Evolutionary conservation across 1,140 invertebrate species (phyloP).

Genomic region (Hylaeus volcanicus): DNA sequence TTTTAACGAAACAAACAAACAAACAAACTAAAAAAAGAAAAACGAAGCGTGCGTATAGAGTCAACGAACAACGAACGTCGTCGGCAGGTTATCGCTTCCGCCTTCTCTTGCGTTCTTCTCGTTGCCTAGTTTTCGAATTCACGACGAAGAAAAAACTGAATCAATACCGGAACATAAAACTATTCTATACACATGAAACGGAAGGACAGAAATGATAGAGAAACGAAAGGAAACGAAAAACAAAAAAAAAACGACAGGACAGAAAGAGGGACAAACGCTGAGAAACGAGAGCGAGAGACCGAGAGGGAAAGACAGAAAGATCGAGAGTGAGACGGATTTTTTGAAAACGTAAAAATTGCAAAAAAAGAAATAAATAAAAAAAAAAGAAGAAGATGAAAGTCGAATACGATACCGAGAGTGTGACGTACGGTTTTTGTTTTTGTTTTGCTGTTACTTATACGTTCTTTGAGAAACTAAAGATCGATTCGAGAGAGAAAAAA

Average conservation of each 20-base stretch:
- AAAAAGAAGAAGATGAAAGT: conserved; percentile 45
- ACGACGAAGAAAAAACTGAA: conserved; percentile 3
- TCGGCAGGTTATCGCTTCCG: conserved; percentile 63
- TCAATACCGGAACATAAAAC: background rate
- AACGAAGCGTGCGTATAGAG: conserved; percentile 25
- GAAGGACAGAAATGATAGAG: background rate
- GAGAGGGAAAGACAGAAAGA: conserved; percentile 40
- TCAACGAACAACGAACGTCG: conserved; percentile 56
- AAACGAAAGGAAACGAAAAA: background rate
- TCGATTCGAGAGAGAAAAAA: conserved; percentile 28
- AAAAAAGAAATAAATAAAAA: conserved; percentile 38
- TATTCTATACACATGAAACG: background rate
- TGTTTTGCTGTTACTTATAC: background rate
- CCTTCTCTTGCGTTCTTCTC: conserved; percentile 66
- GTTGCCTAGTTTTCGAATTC: conserved; percentile 39
- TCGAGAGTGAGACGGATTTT: conserved; percentile 24
- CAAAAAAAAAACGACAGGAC: conserved; percentile 26
- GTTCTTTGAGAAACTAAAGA: background rate
- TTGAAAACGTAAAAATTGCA: conserved; percentile 12
- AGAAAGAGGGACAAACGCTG: conserved; percentile 48
- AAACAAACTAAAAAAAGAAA: conserved; percentile 33
- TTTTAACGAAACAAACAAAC: conserved; percentile 25
- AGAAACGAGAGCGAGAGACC: conserved; percentile 41
- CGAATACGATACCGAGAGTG: conserved; percentile 44
- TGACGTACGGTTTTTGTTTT: conserved; percentile 52